Evolutionary conservation across 2,888 invertebrate genomes (phyloP).

Genomic region (Ornithoptera priamus): DNA sequence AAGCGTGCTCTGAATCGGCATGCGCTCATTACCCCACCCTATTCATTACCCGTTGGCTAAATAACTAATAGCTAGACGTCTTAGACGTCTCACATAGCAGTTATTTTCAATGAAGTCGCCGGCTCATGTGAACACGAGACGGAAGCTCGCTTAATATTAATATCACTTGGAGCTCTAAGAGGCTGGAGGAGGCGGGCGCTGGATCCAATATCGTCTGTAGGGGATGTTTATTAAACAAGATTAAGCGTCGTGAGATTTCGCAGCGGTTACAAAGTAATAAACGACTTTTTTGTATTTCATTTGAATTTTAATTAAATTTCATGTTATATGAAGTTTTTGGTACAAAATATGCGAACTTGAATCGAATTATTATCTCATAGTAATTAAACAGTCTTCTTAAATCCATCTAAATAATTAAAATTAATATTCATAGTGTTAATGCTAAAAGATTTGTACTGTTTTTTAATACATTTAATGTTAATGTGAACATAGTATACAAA

Average conservation of each 20-base stretch:
- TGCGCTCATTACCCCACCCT: constrained; percentile 71
- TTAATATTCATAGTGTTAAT: no score
- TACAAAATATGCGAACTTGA: no score
- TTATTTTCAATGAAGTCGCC: constrained; percentile 61
- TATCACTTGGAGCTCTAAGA: constrained; percentile 30
- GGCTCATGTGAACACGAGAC: constrained; percentile 32
- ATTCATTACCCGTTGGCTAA: constrained; percentile 68
- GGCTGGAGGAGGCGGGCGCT: constrained; percentile 11
- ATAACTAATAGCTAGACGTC: constrained; percentile 67
- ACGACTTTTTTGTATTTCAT: neutral
- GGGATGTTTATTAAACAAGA: constrained; percentile 11
- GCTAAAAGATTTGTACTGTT: no score
- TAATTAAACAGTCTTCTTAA: no score
- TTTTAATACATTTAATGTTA: no score
- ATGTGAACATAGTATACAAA: no score
- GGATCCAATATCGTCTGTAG: constrained; percentile 17
- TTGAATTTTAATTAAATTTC: no score
- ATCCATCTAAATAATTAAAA: no score
- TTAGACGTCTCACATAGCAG: constrained; percentile 57
- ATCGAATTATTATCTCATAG: no score
- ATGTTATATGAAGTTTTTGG: no score
- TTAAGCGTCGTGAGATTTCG: constrained; percentile 2
- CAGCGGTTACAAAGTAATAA: constrained; percentile 2
- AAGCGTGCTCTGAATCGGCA: constrained; percentile 70
- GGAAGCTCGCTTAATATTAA: constrained; percentile 27